Evolutionary conservation across 2,113 vertebrate genomes (phyloP).

Genomic region (Gnathonemus longibarbis): DNA sequence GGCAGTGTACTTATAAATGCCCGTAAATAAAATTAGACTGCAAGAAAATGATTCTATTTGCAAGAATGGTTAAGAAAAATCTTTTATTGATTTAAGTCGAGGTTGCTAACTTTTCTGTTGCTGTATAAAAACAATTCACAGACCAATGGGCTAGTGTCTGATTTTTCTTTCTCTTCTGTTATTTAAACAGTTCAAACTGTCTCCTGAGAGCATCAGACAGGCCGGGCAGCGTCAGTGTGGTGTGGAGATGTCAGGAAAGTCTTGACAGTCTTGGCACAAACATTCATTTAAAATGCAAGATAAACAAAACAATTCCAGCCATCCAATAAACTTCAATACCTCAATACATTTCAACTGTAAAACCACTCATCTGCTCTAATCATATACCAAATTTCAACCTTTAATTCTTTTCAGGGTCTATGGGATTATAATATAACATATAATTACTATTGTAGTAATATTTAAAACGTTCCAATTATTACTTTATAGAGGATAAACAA

Average conservation of each 20-base stretch:
- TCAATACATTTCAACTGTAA: not conserved
- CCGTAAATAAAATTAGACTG: not conserved
- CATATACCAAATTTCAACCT: not conserved
- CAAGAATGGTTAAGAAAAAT: not conserved
- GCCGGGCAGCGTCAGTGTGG: not conserved
- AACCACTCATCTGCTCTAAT: not conserved
- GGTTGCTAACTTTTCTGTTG: not conserved
- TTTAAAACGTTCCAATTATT: not conserved
- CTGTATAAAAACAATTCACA: not conserved
- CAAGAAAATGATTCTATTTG: not conserved
- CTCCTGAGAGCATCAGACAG: not conserved
- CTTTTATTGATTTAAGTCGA: not conserved
- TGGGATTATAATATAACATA: not conserved
- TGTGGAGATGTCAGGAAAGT: not conserved
- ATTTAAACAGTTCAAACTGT: not conserved
- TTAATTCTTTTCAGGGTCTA: not conserved
- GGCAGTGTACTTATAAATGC: not conserved
- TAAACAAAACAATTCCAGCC: not conserved
- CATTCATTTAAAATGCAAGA: not conserved
- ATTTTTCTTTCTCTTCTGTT: not conserved
- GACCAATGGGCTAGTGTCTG: not conserved
- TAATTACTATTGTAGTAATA: not conserved
- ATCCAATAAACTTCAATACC: not conserved
- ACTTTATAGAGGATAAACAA: not conserved
- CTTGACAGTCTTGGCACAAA: not conserved